These are phyloP conservation scores for Nothocercus nigrocapillus DNA, from an alignment of 2,113 vertebrate species.

Conservation along the genomic window DNA sequence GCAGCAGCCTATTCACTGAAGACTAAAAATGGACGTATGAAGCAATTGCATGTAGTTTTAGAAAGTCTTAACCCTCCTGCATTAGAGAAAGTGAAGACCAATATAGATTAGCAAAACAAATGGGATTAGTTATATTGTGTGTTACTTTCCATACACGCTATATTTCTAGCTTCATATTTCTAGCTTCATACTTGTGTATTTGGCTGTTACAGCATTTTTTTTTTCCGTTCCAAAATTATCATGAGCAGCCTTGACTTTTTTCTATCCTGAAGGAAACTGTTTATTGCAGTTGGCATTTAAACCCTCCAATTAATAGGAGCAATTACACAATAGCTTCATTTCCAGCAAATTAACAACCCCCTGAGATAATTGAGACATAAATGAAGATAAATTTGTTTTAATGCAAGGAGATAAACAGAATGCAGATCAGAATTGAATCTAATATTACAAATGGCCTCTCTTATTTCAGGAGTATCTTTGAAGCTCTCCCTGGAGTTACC, in stretches of 20 bases:
- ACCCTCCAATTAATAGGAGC: conserved; percentile 83
- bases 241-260: conserved; percentile 74
- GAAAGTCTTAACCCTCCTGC: neutral
- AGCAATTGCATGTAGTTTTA: neutral
- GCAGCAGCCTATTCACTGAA: neutral
- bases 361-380: conserved; percentile 74
- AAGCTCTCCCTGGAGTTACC: neutral
- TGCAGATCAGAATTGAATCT: conserved; percentile 56
- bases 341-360: conserved; percentile 79
- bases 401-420: conserved; percentile 66
- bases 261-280: conserved; percentile 87
- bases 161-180: neutral
- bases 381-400: conserved; percentile 79
- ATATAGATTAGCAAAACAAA: neutral
- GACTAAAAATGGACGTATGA: neutral
- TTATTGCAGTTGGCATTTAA: conserved; percentile 87
- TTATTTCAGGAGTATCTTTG: conserved; percentile 15
- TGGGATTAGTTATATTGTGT: neutral
- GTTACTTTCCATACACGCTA: neutral
- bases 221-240: neutral
- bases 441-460: conserved; percentile 26
- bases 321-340: conserved; percentile 88
- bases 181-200: neutral
- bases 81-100: neutral
- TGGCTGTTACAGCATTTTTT: neutral